Conservation (phyloP, 2,113 vertebrate species). For the Equus przewalskii region DNA sequence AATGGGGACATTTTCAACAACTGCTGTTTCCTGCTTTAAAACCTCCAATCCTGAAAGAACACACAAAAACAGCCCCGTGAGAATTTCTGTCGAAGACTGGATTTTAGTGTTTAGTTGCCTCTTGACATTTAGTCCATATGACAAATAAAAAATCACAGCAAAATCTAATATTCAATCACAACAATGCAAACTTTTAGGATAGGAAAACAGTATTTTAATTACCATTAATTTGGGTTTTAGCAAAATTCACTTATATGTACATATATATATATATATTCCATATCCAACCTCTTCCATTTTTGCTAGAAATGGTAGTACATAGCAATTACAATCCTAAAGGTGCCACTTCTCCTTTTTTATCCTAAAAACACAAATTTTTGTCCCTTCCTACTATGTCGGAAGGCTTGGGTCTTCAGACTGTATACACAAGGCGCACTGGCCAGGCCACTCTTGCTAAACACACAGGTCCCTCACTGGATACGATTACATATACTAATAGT, state of each 20-base stretch:
- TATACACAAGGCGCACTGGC: not conserved
- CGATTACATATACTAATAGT: accelerated
- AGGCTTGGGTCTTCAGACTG: not conserved
- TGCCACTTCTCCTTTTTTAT: not conserved
- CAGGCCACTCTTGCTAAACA: not conserved
- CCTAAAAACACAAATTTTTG: not conserved
- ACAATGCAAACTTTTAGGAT: not conserved
- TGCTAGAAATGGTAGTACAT: not conserved
- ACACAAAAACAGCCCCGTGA: not conserved
- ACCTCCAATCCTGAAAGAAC: constrained; percentile 94
- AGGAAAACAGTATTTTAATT: not conserved
- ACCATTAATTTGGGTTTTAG: not conserved
- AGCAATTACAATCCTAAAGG: not conserved
- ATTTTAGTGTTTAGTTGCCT: not conserved
- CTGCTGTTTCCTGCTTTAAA: constrained; percentile 96
- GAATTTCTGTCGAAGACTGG: not conserved
- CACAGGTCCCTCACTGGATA: accelerated
- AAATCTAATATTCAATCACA: not conserved
- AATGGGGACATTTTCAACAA: constrained; percentile 96
- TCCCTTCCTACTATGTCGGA: not conserved
- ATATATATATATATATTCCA: not conserved
- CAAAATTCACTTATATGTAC: not conserved
- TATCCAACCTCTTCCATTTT: not conserved
- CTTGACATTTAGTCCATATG: not conserved
- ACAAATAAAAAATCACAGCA: not conserved